These are phyloP conservation scores for Caranx ignobilis DNA, from an alignment of 2,113 vertebrate genomes.

Conservation along the genomic window DNA sequence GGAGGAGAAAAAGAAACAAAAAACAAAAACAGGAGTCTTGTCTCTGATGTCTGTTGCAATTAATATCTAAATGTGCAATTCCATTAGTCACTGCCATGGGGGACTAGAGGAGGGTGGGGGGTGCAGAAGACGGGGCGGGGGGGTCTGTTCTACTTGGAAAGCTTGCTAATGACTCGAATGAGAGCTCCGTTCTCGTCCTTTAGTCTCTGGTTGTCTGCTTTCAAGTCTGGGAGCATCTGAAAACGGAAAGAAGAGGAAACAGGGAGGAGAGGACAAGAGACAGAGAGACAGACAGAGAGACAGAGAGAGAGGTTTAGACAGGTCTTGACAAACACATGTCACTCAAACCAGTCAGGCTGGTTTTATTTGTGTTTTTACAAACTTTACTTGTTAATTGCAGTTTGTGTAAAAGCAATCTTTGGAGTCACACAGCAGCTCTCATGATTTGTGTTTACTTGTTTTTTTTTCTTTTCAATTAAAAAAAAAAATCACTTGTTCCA, in stretches of 20 bases:
- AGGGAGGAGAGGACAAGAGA: background rate
- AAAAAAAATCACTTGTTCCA: constrained; percentile 1
- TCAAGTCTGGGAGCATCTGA: constrained; percentile 98
- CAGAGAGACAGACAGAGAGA: background rate
- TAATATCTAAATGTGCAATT: constrained; percentile 92
- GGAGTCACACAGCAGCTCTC: constrained; percentile 60
- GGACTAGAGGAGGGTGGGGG: constrained; percentile 26
- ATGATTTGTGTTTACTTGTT: background rate
- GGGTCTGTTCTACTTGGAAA: constrained; percentile 77
- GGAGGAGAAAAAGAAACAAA: constrained; percentile 5
- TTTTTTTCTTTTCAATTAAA: background rate
- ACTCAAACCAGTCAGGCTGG: constrained; percentile 41
- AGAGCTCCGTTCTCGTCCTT: constrained; percentile 97
- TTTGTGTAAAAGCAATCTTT: constrained; percentile 32
- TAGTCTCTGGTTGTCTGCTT: constrained; percentile 99
- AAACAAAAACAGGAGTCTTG: constrained; percentile 61
- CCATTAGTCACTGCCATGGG: constrained; percentile 87
- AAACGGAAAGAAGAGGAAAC: constrained; percentile 59
- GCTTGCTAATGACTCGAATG: constrained; percentile 83
- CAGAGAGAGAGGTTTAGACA: constrained; percentile 44
- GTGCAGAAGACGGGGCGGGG: constrained; percentile 48
- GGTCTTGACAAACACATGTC: constrained; percentile 3
- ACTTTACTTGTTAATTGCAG: constrained; percentile 58
- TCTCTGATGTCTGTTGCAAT: constrained; percentile 86
- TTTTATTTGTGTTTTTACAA: constrained; percentile 35